phyloP scores from a whole-genome alignment of 2,888 invertebrate species.

The Scaptomyza parva region DNA sequence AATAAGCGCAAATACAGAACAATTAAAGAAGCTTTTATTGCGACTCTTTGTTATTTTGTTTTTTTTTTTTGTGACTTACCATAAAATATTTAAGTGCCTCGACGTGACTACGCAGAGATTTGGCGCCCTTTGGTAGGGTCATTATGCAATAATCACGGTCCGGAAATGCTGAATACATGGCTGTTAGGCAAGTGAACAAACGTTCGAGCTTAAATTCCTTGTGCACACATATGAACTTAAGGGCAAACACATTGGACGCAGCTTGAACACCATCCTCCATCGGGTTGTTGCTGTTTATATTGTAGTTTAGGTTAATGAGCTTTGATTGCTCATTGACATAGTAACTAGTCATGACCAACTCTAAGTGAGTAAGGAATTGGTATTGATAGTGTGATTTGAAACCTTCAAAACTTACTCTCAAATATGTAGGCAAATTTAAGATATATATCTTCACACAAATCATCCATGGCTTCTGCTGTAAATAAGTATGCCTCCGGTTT shows the following conservation, averaged over 20 bases:
- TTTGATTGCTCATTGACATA: constrained; percentile 46
- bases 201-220: constrained; percentile 53
- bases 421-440: constrained; percentile 50
- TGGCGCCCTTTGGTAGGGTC: constrained; percentile 47
- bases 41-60: neutral
- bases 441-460: constrained; percentile 52
- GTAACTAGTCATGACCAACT: constrained; percentile 41
- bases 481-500: constrained; percentile 49
- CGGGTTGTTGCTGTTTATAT: neutral
- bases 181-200: constrained; percentile 86
- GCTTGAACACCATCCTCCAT: constrained; percentile 15
- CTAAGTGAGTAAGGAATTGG: constrained; percentile 33
- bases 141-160: constrained; percentile 86
- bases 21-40: neutral
- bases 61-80: constrained; percentile 50
- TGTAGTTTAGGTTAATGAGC: constrained; percentile 48
- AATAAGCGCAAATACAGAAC: neutral
- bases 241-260: constrained; percentile 70
- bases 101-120: constrained; percentile 30
- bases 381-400: neutral
- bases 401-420: constrained; percentile 44
- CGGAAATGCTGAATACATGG: constrained; percentile 89
- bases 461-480: constrained; percentile 52
- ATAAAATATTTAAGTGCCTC: constrained; percentile 76
- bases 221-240: constrained; percentile 69